Evolutionary conservation across 2,797 vertebrate species (phyloP).

Genomic region (Brachyrhaphis roseni): DNA sequence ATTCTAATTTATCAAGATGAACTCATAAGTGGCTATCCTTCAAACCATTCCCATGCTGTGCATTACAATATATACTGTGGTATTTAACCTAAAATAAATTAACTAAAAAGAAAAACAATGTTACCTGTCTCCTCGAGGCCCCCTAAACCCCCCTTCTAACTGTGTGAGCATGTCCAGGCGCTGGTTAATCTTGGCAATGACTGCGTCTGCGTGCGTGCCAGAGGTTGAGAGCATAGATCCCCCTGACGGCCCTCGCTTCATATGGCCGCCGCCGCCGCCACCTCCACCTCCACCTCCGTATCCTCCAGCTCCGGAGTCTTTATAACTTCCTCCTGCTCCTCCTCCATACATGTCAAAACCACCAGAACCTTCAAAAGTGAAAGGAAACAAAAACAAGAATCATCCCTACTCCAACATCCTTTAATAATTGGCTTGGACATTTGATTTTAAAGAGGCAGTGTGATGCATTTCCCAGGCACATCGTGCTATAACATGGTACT

Average conservation of each 20-base stretch:
- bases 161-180: conserved; percentile 90
- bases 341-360: conserved; percentile 84
- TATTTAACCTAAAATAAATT: not conserved
- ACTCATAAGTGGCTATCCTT: not conserved
- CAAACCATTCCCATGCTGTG: not conserved
- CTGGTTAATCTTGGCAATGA: conserved; percentile 91
- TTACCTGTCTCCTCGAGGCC: conserved; percentile 80
- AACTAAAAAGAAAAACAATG: not conserved
- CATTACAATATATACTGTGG: not conserved
- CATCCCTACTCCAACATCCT: not conserved
- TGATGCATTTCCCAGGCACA: no score
- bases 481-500: no score
- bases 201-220: conserved; percentile 83
- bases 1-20: not conserved
- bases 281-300: conserved; percentile 86
- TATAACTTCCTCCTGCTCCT: conserved; percentile 82
- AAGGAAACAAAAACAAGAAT: not conserved
- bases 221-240: conserved; percentile 76
- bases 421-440: not conserved
- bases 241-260: conserved; percentile 80
- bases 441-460: no score
- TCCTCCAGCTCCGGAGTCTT: conserved; percentile 82
- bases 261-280: conserved; percentile 50
- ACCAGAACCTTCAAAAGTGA: conserved; percentile 79
- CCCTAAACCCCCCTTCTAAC: conserved; percentile 86